These are phyloP conservation scores for Epizoanthus illoricatus DNA, from an alignment of 92 coral and sea anemone genomes.

Conservation along the genomic window DNA sequence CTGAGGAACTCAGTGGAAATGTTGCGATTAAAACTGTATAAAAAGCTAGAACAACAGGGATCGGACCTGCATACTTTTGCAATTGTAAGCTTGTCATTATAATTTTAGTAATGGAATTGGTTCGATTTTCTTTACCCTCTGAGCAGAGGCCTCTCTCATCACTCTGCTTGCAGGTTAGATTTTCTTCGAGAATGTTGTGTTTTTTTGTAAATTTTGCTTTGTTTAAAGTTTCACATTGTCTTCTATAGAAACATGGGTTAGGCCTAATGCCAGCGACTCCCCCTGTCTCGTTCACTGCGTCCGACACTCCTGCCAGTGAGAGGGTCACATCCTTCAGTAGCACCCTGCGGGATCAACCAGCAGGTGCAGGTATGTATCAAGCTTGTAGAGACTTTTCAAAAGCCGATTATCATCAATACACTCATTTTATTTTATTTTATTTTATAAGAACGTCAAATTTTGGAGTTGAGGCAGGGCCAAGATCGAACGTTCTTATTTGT, in stretches of 20 bases:
- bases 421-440: too few species aligned
- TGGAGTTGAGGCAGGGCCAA: too few species aligned
- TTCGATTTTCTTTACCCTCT: background rate
- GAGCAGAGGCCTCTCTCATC: background rate
- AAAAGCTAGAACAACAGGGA: conserved; percentile 26
- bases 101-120: background rate
- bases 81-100: conserved; percentile 39
- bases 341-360: conserved; percentile 73
- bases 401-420: too few species aligned
- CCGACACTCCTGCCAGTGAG: conserved; percentile 72
- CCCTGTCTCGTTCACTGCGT: conserved; percentile 83
- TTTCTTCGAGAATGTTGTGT: background rate
- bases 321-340: conserved; percentile 68
- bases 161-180: background rate
- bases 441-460: too few species aligned
- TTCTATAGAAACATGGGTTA: conserved; percentile 66
- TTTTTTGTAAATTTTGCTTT: background rate
- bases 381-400: too few species aligned
- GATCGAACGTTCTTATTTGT: too few species aligned
- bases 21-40: conserved; percentile 61
- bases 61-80: conserved; percentile 6
- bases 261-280: conserved; percentile 94
- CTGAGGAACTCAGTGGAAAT: conserved; percentile 74
- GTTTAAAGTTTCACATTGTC: background rate
- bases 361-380: conserved; percentile 55